phyloP scores from a whole-genome alignment of 2,797 vertebrate species.

The Bradypodion ventrale region DNA sequence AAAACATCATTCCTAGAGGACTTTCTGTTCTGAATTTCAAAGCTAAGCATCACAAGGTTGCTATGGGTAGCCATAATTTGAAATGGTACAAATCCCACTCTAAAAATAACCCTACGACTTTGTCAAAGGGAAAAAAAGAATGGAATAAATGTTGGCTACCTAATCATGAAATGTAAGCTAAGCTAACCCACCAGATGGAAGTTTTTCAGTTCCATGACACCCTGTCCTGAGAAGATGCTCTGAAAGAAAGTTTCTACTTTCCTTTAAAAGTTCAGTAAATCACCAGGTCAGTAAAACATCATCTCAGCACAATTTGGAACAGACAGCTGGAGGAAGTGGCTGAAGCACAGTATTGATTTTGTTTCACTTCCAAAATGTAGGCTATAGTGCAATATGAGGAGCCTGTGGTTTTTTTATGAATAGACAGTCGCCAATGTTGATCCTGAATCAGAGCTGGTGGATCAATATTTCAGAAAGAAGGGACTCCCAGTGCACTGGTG shows the following conservation, averaged over 20 bases:
- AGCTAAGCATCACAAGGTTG: too few relatives aligned
- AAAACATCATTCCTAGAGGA: too few relatives aligned
- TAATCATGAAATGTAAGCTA: background rate
- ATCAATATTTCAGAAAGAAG: slow-evolving; percentile 5
- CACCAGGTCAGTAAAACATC: background rate
- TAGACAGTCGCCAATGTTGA: background rate
- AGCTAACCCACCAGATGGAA: background rate
- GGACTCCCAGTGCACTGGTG: background rate
- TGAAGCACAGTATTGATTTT: background rate
- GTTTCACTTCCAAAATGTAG: background rate
- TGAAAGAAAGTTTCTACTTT: background rate
- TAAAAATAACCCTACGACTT: too few relatives aligned
- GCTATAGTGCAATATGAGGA: background rate
- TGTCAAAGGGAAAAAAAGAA: background rate
- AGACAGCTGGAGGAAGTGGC: background rate
- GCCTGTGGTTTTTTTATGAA: slow-evolving; percentile 2
- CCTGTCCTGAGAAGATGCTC: too few relatives aligned
- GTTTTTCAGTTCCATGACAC: background rate
- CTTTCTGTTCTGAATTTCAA: too few relatives aligned
- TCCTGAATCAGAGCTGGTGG: background rate
- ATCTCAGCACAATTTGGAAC: background rate
- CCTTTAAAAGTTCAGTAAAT: background rate
- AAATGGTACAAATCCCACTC: too few relatives aligned
- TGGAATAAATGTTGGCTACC: background rate
- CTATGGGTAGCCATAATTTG: too few relatives aligned